Evolutionary conservation across 2,113 vertebrate genomes (phyloP).

Genomic region (Mastomys natalensis): DNA sequence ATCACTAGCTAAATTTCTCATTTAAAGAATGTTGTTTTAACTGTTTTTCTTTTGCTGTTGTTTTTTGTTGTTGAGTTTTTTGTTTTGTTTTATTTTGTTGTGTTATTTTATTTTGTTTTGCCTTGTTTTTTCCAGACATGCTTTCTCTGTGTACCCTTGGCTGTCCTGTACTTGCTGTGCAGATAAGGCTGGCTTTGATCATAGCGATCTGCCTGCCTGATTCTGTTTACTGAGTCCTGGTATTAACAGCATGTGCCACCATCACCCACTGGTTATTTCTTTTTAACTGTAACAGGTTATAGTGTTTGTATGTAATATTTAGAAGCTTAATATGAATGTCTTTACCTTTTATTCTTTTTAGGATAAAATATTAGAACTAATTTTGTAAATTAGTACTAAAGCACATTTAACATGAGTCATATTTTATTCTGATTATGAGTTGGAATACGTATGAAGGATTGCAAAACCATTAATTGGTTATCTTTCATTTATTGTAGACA

Average conservation of each 20-base stretch:
- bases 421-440: neutral
- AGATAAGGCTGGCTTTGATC: neutral
- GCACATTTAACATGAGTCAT: neutral
- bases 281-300: slow-evolving; percentile 46
- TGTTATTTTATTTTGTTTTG: too few species aligned
- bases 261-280: slow-evolving; percentile 38
- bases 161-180: neutral
- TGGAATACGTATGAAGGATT: neutral
- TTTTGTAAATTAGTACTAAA: neutral
- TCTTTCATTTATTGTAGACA: neutral
- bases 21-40: slow-evolving; percentile 62
- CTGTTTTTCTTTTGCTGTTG: too few species aligned
- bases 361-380: neutral
- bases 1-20: slow-evolving; percentile 69
- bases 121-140: neutral
- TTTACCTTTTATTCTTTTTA: neutral
- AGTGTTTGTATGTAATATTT: slow-evolving; percentile 40
- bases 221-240: neutral
- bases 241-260: neutral
- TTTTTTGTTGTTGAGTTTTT: too few species aligned
- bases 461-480: neutral
- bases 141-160: neutral
- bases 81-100: too few species aligned
- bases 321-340: slow-evolving; percentile 43
- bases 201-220: neutral